phyloP scores from a whole-genome alignment of 1,140 invertebrate genomes.

The Drosophila sp. region DNA sequence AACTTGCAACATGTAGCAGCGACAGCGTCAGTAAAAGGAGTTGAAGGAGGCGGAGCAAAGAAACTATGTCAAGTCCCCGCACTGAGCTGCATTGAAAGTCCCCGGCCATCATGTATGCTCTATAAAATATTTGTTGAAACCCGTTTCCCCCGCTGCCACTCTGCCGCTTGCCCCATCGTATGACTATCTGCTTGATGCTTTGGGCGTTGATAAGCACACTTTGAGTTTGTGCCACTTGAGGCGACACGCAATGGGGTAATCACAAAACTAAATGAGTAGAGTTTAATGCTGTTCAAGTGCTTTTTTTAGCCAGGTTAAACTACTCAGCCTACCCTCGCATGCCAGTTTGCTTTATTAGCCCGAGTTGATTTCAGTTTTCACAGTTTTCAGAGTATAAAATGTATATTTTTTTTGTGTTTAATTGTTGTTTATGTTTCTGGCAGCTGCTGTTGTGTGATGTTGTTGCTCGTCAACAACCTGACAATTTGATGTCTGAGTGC shows the following conservation, averaged over 20 bases:
- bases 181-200: slow-evolving; percentile 30
- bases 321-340: slow-evolving; percentile 3
- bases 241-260: slow-evolving; percentile 70
- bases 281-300: slow-evolving; percentile 79
- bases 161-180: background rate
- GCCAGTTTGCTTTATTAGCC: slow-evolving; percentile 50
- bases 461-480: slow-evolving; percentile 72
- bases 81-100: slow-evolving; percentile 27
- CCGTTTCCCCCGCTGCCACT: slow-evolving; percentile 12
- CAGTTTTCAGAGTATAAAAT: slow-evolving; percentile 16
- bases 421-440: slow-evolving; percentile 54
- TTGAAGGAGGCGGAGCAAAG: background rate
- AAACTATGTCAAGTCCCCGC: slow-evolving; percentile 75
- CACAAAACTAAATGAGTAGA: slow-evolving; percentile 76
- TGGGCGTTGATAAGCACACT: slow-evolving; percentile 79
- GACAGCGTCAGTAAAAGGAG: background rate
- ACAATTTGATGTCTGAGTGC: slow-evolving; percentile 77
- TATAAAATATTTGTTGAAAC: slow-evolving; percentile 82
- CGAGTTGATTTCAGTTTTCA: slow-evolving; percentile 21
- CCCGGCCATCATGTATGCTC: slow-evolving; percentile 58
- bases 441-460: slow-evolving; percentile 42
- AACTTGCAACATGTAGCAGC: slow-evolving; percentile 11
- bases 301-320: slow-evolving; percentile 9
- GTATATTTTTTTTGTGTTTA: slow-evolving; percentile 31
- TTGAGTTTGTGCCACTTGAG: slow-evolving; percentile 60